A percentile compares a stretch with the other conserved stretches of the same genome.
These are phyloP conservation scores for Sprattus sprattus DNA, from an alignment of 2,113 vertebrate genomes.

Conservation along the genomic window DNA sequence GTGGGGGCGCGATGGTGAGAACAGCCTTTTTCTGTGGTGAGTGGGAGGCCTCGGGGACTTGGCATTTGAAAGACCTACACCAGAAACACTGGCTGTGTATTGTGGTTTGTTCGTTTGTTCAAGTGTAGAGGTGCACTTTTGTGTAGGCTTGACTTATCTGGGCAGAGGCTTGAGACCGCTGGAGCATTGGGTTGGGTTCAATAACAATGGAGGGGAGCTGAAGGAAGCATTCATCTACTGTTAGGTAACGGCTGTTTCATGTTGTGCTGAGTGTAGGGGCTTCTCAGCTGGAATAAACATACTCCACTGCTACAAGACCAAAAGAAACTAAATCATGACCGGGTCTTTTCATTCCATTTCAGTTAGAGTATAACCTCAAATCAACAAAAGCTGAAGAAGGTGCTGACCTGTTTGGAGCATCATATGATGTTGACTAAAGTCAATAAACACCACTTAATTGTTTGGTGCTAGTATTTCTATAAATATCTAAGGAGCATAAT, in stretches of 20 bases:
- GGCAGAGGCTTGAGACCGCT: background rate
- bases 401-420: background rate
- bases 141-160: background rate
- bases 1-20: background rate
- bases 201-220: background rate
- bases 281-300: background rate
- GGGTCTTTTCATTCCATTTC: background rate
- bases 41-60: background rate
- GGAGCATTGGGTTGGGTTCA: background rate
- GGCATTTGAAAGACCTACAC: background rate
- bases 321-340: background rate
- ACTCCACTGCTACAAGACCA: background rate
- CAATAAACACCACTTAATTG: background rate
- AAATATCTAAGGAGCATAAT: background rate
- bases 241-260: background rate
- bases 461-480: background rate
- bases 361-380: background rate
- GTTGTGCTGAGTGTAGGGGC: background rate
- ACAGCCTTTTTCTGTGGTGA: background rate
- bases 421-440: background rate
- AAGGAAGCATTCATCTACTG: background rate
- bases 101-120: conserved; percentile 12
- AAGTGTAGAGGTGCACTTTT: background rate
- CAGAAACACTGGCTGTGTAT: conserved; percentile 7
- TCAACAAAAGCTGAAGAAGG: background rate